Conservation (phyloP, 2,888 invertebrate genomes). For the Sympetrum striolatum region DNA sequence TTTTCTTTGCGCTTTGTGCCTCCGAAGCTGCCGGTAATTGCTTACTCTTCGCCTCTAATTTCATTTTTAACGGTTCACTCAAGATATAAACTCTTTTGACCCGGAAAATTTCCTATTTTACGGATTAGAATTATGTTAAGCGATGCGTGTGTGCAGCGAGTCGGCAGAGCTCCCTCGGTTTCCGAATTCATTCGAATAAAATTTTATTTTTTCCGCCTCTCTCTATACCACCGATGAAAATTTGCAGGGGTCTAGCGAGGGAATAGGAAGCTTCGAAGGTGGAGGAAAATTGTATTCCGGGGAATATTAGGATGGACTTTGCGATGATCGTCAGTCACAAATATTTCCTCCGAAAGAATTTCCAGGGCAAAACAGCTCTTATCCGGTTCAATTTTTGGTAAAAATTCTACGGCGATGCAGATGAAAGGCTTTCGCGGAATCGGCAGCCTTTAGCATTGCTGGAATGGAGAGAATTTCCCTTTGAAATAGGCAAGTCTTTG, state of each 20-base stretch:
- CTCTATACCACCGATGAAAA: background rate
- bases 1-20: background rate
- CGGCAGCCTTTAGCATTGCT: too few relatives aligned
- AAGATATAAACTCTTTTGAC: background rate
- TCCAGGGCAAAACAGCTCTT: too few relatives aligned
- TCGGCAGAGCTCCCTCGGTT: background rate
- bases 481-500: too few relatives aligned
- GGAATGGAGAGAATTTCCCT: too few relatives aligned
- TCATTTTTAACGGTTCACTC: background rate
- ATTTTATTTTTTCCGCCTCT: background rate
- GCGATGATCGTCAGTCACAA: too few relatives aligned
- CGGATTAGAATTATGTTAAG: background rate
- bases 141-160: background rate
- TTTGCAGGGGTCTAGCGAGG: background rate
- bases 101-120: constrained; percentile 19
- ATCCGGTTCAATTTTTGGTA: too few relatives aligned
- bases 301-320: too few relatives aligned
- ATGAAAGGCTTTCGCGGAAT: too few relatives aligned
- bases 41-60: background rate
- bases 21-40: background rate
- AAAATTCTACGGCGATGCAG: too few relatives aligned
- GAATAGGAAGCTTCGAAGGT: too few relatives aligned
- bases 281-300: too few relatives aligned
- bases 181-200: background rate
- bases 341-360: too few relatives aligned